Percentiles rank a stretch among this genome's conserved stretches.
Conservation (phyloP, 2,888 invertebrate species). For the Ormyrus nitidulus region DNA sequence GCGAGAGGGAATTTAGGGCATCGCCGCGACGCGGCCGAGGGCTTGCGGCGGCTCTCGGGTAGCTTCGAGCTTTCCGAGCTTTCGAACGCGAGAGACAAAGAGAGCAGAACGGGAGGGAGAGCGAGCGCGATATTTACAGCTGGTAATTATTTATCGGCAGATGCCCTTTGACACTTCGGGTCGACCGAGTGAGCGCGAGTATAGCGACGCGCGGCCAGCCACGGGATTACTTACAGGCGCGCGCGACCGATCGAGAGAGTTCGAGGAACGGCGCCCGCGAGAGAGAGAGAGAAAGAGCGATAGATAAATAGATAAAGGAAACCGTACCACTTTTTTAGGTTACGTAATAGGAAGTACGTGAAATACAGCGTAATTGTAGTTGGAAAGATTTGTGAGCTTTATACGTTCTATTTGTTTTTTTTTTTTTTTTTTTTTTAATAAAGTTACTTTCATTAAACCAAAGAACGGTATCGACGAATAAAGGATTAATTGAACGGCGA, state of each 20-base stretch:
- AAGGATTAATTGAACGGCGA: too few species aligned
- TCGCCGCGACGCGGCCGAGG: background rate
- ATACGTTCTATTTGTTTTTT: too few species aligned
- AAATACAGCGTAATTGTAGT: too few species aligned
- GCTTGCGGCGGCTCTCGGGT: slow-evolving; percentile 6
- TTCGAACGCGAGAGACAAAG: background rate
- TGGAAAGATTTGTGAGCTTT: too few species aligned
- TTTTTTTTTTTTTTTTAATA: too few species aligned
- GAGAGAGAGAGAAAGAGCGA: background rate
- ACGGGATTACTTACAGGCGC: slow-evolving; percentile 36
- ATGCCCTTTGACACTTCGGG: slow-evolving; percentile 54
- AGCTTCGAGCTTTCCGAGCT: background rate
- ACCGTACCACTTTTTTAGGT: too few species aligned
- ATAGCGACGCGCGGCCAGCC: slow-evolving; percentile 9
- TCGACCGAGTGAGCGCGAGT: too few species aligned
- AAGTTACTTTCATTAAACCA: too few species aligned
- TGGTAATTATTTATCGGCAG: slow-evolving; percentile 60
- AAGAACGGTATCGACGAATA: too few species aligned
- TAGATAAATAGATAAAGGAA: too few species aligned
- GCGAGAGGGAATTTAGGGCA: slow-evolving; percentile 9
- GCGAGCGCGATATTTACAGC: slow-evolving; percentile 53
- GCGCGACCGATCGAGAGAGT: background rate
- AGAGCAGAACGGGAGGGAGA: slow-evolving; percentile 11
- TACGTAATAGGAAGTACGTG: too few species aligned
- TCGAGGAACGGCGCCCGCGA: too few species aligned